Conservation (phyloP, 2,113 vertebrate species). For the Oceanites oceanicus region DNA sequence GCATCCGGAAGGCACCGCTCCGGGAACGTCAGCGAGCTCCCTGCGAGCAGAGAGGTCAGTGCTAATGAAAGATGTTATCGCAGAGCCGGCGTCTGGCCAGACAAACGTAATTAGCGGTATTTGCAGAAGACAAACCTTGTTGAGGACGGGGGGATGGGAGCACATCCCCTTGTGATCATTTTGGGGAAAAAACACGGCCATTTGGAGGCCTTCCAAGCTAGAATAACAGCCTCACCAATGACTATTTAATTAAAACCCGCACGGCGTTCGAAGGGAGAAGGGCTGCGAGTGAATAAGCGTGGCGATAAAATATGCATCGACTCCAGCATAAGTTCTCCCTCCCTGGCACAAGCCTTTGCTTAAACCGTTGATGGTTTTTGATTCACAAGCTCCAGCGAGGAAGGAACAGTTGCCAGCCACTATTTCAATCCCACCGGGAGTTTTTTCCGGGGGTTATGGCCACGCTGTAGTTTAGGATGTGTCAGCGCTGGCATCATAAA, state of each 20-base stretch:
- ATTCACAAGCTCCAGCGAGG: conserved; percentile 13
- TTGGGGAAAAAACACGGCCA: neutral
- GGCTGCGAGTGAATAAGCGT: neutral
- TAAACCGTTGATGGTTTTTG: neutral
- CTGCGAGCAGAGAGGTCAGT: neutral
- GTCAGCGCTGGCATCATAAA: conserved; percentile 5
- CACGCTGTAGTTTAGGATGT: conserved; percentile 10
- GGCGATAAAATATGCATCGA: neutral
- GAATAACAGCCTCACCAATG: neutral
- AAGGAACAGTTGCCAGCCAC: neutral
- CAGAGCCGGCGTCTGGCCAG: neutral
- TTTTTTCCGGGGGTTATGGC: neutral
- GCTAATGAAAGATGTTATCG: conserved; percentile 58
- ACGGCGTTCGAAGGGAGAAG: neutral
- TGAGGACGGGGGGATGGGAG: neutral
- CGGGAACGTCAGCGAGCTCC: neutral
- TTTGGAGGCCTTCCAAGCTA: conserved; percentile 49
- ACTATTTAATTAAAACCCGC: conserved; percentile 49
- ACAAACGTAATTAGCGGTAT: conserved; percentile 11
- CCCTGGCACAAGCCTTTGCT: neutral
- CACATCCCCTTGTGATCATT: neutral
- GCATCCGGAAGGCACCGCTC: fast-evolving
- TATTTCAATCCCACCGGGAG: conserved; percentile 1
- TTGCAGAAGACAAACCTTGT: neutral
- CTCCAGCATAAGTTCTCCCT: neutral